Evolutionary conservation across 2,888 invertebrate genomes (phyloP), one percentile per base, ranked within the genome.

Genomic region (Pyrgus malvae): DNA sequence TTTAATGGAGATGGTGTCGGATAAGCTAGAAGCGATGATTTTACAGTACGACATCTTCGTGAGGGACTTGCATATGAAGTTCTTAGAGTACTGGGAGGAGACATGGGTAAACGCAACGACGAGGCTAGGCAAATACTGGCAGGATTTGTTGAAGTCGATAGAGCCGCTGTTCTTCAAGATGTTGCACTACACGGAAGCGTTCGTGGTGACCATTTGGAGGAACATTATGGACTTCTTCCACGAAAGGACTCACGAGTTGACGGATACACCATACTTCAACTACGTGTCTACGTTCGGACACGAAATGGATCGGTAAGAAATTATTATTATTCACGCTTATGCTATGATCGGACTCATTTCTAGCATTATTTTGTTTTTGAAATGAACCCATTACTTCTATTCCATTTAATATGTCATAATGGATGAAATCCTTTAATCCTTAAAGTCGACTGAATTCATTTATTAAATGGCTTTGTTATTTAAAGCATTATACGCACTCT

Each of bases 141-240:
- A 94, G 56, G 93, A 92, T 57, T 85, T 94, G 0, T 78, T 96
- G 0, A 93, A 94, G 58, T 92, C 93, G 2, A 91, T 96, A 19
- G 96, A 96, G 67, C 96, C 96, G 2, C 87, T 95, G 58, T 94
- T 96, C 66, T 93, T 96, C 58, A 94, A 94, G 63, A 89, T 96
- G 12, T 72, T 95, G 40, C 95, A 96, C 69, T 95, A 95, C 66
- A 78, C 95, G 0, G 96, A 97, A 70, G 92, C 93, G 0, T 92
- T 94, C 2, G 90, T 92, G 0, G 95, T 95, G 91, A 92, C 94
- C 42, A 91, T 95, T 0, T 93, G 95, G 78, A 93, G 93, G 63
- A 94, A 95, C 57, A 83, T 96, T 7, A 92, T 88, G 91, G 95
- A 96, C 69, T 97, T 96, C 76, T 92, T 97, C 64, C 95, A 96